Evolutionary conservation across 2,888 invertebrate species (phyloP).

Genomic region (Caenorhabditis imperialis): DNA sequence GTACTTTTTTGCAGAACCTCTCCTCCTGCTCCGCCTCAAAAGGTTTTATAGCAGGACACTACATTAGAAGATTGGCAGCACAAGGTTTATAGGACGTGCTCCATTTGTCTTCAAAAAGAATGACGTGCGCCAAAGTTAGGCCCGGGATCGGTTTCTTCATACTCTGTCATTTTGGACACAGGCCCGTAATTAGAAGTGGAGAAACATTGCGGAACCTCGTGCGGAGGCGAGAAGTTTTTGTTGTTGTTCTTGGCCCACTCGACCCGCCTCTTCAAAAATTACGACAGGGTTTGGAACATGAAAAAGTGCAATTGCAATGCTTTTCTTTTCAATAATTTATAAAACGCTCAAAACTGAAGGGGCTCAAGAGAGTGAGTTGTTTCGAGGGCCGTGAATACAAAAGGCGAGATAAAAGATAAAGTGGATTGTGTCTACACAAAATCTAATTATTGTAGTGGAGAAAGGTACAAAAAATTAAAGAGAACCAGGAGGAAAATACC

Average conservation of each 20-base stretch:
- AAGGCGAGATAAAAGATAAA: too few species aligned
- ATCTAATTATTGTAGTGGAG: too few species aligned
- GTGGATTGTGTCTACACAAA: too few species aligned
- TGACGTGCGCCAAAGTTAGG: conserved; percentile 28
- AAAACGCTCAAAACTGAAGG: conserved; percentile 24
- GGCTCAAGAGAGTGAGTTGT: conserved; percentile 3
- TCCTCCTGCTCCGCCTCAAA: conserved; percentile 18
- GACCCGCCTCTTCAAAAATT: conserved; percentile 35
- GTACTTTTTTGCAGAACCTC: conserved; percentile 37
- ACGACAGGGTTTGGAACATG: conserved; percentile 28
- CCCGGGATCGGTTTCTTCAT: not conserved
- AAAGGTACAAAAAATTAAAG: too few species aligned
- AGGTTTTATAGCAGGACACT: conserved; percentile 33
- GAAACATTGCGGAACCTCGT: not conserved
- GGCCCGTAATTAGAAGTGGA: not conserved
- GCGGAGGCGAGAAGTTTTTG: not conserved
- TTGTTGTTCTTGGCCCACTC: conserved; percentile 26
- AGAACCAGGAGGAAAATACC: too few species aligned
- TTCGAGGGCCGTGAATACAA: too few species aligned
- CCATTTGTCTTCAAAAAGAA: conserved; percentile 27
- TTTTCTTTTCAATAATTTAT: conserved; percentile 19
- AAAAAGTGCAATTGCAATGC: conserved; percentile 19
- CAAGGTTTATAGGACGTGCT: conserved; percentile 48
- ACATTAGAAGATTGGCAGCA: conserved; percentile 44
- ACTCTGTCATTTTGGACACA: not conserved